These are phyloP conservation scores for Micromussa lordhowensis DNA, from an alignment of 92 coral and sea anemone genomes.

Conservation along the genomic window DNA sequence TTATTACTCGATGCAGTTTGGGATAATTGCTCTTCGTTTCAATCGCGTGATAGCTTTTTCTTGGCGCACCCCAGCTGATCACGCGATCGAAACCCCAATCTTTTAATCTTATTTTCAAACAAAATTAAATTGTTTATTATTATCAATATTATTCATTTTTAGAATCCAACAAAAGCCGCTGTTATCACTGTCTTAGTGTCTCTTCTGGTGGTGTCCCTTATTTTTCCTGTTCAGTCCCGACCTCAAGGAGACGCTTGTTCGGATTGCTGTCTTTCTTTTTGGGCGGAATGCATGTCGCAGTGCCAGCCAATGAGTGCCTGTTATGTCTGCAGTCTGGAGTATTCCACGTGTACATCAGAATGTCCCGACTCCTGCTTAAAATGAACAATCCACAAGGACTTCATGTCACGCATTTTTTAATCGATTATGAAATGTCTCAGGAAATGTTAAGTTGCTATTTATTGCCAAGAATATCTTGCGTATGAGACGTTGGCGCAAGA, in stretches of 20 bases:
- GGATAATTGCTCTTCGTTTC: neutral
- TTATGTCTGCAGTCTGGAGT: conserved; percentile 5
- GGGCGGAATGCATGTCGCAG: neutral
- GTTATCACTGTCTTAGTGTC: neutral
- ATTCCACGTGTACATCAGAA: neutral
- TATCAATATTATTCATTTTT: neutral
- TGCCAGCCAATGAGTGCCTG: neutral
- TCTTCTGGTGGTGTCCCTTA: neutral
- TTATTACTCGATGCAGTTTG: no score
- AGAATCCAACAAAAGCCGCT: neutral
- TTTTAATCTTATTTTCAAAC: neutral
- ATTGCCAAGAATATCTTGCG: neutral
- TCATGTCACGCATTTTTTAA: neutral
- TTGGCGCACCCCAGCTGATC: neutral
- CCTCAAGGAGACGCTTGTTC: neutral
- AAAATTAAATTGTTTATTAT: neutral
- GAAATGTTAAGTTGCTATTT: neutral
- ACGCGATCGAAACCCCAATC: neutral
- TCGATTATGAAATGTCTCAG: no score
- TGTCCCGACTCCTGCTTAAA: conserved; percentile 3
- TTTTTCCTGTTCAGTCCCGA: neutral
- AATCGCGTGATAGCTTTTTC: neutral
- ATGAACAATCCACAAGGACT: neutral
- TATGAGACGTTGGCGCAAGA: no score
- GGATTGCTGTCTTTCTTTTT: neutral